Evolutionary conservation across 2,797 vertebrate species (phyloP), one percentile per base, ranked within the genome.

Genomic region (Catharus ustulatus): DNA sequence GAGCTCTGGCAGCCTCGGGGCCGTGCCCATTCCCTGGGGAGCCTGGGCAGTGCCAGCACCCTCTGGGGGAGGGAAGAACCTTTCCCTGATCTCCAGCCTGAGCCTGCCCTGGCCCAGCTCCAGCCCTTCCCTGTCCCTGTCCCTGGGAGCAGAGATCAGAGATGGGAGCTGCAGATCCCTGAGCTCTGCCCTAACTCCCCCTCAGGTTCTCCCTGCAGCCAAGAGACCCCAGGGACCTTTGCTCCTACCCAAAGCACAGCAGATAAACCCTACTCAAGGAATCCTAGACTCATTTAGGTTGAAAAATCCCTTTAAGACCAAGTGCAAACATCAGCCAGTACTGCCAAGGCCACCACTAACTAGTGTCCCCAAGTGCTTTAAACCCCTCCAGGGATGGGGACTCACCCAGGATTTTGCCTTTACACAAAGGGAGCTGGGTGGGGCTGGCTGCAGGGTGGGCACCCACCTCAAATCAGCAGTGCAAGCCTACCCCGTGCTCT

Each of bases 381-480:
- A 45, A 20, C 11, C 40, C n/a, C 61, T 49, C 63, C 64, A 73
- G 30, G 64, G 36, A 2, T 30, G 30, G 45, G 24, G 10, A 15
- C 64, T 23, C 45, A 3, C 19, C 30, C 2, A 1, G 29, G 18
- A 27, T 66, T 75, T 52, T n/a, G 14, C 24, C 66, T 61, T 58
- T 32, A 22, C 15, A 10, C 11, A 22, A 46, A 49, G n/a, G 48
- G 34, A 84, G 52, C 0, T 1, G 11, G 2, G 2, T 6, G 54
- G 32, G 21, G n/a, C n/a, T n/a, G n/a, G n/a, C n/a, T 66, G 8
- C 0, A 1, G 11, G 2, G 2, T 6, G 58, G 32, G 21, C 26
- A 45, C 21, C 27, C 30, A 52, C 22, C 62, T 85, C n/a, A 69
- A 71, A 74, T 36, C 57, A n/a, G 10, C 11, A 38, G 49, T 8